A percentile compares a stretch with the other conserved stretches of the same genome.
These are phyloP conservation scores for Leptinotarsa juncta DNA, from an alignment of 2,888 invertebrate genomes.

Conservation along the genomic window DNA sequence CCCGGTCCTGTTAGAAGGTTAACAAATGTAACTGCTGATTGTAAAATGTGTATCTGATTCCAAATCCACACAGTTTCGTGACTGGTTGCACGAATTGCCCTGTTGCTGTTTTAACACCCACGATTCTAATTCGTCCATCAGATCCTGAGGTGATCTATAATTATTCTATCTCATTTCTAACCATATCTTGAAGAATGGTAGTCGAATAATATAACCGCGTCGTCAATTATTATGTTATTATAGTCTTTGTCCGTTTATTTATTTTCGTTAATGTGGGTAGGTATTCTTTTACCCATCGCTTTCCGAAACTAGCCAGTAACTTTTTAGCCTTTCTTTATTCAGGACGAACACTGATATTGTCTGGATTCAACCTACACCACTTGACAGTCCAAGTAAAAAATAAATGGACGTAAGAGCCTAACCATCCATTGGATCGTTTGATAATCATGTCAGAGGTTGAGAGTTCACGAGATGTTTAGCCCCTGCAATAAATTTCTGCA, in stretches of 20 bases:
- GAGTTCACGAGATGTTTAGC: slow-evolving; percentile 2
- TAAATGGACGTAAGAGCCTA: slow-evolving; percentile 10
- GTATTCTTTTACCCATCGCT: slow-evolving; percentile 60
- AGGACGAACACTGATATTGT: background rate
- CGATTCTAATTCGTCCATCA: slow-evolving; percentile 50
- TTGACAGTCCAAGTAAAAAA: background rate
- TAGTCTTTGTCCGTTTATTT: no score
- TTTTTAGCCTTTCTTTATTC: slow-evolving; percentile 7
- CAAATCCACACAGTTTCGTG: no score
- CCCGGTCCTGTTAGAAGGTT: no score
- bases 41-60: no score
- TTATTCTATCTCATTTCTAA: no score
- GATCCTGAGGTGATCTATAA: slow-evolving; percentile 60
- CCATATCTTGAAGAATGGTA: no score
- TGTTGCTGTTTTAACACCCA: no score
- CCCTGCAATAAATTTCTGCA: slow-evolving; percentile 5
- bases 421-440: background rate
- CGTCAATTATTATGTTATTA: no score
- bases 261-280: no score
- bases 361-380: background rate
- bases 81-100: no score
- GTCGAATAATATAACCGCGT: no score
- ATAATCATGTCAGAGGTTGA: background rate
- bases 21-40: no score
- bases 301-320: slow-evolving; percentile 1